Conservation (phyloP, 2,113 vertebrate species). For the Hippolais icterina region DNA sequence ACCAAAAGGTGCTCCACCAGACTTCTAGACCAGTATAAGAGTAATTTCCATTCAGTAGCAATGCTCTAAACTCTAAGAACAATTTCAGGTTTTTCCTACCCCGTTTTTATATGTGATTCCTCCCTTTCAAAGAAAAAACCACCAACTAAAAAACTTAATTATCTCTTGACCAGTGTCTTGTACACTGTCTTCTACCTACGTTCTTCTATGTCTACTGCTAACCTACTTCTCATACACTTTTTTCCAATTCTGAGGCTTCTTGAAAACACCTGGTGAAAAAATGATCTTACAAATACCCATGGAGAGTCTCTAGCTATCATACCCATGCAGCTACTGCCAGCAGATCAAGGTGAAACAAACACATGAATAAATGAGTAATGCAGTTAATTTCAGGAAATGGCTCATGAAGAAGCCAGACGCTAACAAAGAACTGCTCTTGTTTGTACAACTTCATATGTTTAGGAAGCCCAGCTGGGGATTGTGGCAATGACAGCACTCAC, state of each 20-base stretch:
- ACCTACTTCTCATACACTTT: neutral
- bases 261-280: neutral
- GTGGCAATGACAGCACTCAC: neutral
- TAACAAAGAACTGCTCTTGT: neutral
- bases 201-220: neutral
- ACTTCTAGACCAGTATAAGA: neutral
- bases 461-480: neutral
- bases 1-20: neutral
- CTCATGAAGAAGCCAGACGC: neutral
- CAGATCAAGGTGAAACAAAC: neutral
- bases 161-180: neutral
- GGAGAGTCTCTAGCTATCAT: neutral
- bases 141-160: neutral
- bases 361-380: neutral
- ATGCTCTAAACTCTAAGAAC: slow-evolving; percentile 31
- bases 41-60: neutral
- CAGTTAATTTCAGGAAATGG: neutral
- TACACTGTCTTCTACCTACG: neutral
- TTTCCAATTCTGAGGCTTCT: neutral
- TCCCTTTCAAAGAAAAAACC: slow-evolving; percentile 9
- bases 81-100: neutral
- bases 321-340: neutral
- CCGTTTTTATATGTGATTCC: neutral
- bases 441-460: neutral
- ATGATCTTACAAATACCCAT: neutral